Percentiles rank a stretch among this genome's conserved stretches.
These are phyloP conservation scores for Adelphocoris suturalis DNA, from an alignment of 2,888 invertebrate genomes.

Conservation along the genomic window DNA sequence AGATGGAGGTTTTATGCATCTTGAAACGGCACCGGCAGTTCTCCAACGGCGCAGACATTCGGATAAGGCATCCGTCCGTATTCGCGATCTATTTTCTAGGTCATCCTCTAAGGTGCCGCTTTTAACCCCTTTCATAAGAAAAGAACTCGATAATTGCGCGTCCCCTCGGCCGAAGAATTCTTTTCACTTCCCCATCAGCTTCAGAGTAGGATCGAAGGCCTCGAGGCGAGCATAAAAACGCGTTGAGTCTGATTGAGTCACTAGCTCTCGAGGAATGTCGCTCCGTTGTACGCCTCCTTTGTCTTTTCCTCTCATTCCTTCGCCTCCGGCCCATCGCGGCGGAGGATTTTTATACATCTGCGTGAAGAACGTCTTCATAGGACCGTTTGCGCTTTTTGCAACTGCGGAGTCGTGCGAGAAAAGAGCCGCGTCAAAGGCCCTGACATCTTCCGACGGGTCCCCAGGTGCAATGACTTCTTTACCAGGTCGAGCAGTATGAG, in stretches of 20 bases:
- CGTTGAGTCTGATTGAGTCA: constrained; percentile 61
- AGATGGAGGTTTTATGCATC: neutral
- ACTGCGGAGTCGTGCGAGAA: constrained; percentile 1
- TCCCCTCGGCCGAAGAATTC: constrained; percentile 27
- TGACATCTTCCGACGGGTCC: neutral
- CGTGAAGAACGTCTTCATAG: constrained; percentile 64
- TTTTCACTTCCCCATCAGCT: constrained; percentile 59
- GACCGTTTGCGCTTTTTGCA: neutral
- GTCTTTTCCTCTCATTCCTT: constrained; percentile 46
- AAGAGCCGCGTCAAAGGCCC: constrained; percentile 27
- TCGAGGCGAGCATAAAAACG: constrained; percentile 33
- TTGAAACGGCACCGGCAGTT: neutral
- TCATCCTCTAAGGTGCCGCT: constrained; percentile 47
- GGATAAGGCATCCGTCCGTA: neutral
- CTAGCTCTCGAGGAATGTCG: constrained; percentile 56
- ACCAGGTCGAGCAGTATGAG: constrained; percentile 1
- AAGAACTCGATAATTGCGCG: constrained; percentile 51
- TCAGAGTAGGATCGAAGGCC: no score
- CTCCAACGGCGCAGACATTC: neutral
- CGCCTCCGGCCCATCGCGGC: neutral
- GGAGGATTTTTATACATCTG: constrained; percentile 44
- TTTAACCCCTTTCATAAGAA: constrained; percentile 23
- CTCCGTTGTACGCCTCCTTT: constrained; percentile 55
- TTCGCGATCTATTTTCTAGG: constrained; percentile 48
- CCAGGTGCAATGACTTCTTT: constrained; percentile 39